Evolutionary conservation across 2,113 vertebrate species (phyloP).

Genomic region (Albula goreensis): DNA sequence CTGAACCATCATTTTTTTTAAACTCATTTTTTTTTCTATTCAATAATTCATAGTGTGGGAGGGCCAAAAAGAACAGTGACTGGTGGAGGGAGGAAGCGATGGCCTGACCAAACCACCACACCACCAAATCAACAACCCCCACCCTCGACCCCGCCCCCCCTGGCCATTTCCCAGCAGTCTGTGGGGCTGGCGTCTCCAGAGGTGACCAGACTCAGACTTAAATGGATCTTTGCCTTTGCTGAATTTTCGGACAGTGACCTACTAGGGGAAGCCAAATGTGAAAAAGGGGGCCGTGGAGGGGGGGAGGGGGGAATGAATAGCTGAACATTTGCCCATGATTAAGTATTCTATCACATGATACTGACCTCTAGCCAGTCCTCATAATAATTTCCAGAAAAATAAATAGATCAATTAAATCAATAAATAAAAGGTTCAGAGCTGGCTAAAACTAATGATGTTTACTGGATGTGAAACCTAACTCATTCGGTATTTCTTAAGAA

Average conservation of each 20-base stretch:
- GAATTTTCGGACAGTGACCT: background rate
- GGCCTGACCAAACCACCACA: too few species aligned
- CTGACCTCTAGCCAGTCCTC: background rate
- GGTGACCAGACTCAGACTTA: background rate
- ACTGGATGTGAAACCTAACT: conserved; percentile 19
- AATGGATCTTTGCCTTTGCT: background rate
- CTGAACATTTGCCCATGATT: background rate
- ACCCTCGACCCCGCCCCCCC: background rate
- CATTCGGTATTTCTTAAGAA: conserved; percentile 25
- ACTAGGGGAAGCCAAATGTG: background rate
- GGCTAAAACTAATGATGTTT: background rate
- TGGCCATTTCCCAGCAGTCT: conserved; percentile 8
- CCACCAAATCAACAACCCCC: background rate
- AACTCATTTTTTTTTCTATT: background rate
- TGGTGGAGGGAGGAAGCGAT: background rate
- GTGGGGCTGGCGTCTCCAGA: background rate
- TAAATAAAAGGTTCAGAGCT: background rate
- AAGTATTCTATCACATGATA: background rate
- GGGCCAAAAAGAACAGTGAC: background rate
- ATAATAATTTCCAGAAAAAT: background rate
- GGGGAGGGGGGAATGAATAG: too few species aligned
- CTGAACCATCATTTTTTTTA: conserved; percentile 21
- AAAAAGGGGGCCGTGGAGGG: too few species aligned
- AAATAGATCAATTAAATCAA: too few species aligned
- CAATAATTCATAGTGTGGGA: conserved; percentile 13